Percentiles rank a stretch among this genome's conserved stretches.
Conservation (phyloP, 2,797 vertebrate species). For the Moxostoma hubbsi region DNA sequence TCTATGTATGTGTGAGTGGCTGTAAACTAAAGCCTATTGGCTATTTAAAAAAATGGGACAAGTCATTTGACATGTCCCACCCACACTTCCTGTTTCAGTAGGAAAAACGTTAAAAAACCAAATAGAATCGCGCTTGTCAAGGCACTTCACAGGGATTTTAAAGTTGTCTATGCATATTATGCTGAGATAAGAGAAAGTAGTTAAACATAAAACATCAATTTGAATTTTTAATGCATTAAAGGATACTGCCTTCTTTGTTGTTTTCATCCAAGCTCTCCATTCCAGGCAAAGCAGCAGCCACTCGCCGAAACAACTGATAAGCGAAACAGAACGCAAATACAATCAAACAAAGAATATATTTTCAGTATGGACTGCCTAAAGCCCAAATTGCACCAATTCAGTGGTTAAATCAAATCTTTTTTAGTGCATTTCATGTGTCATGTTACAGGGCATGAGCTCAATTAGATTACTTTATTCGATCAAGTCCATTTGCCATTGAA, state of each 20-base stretch:
- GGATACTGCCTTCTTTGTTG: slow-evolving; percentile 97
- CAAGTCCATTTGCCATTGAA: slow-evolving; percentile 29
- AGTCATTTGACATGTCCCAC: too few relatives aligned
- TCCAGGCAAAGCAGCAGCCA: slow-evolving; percentile 91
- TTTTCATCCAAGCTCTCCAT: slow-evolving; percentile 94
- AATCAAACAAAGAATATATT: slow-evolving; percentile 13
- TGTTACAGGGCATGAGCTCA: slow-evolving; percentile 17
- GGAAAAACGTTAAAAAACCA: too few relatives aligned
- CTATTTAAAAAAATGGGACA: too few relatives aligned
- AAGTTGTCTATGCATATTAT: neutral
- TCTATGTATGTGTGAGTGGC: too few relatives aligned
- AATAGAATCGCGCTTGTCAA: too few relatives aligned
- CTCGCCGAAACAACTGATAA: slow-evolving; percentile 88
- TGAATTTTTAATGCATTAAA: slow-evolving; percentile 67
- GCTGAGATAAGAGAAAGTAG: neutral
- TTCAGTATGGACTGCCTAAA: neutral
- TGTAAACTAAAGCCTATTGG: too few relatives aligned
- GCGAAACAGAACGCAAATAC: slow-evolving; percentile 9
- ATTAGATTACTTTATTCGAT: slow-evolving; percentile 30
- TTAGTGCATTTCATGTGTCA: slow-evolving; percentile 12
- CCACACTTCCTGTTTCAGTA: too few relatives aligned
- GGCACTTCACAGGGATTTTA: too few relatives aligned
- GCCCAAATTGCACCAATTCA: slow-evolving; percentile 7
- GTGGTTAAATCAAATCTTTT: slow-evolving; percentile 46
- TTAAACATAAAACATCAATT: slow-evolving; percentile 3